Evolutionary conservation across 2,888 invertebrate species (phyloP), one percentile per base, ranked within the genome.

Genomic region (Rapana venosa): DNA sequence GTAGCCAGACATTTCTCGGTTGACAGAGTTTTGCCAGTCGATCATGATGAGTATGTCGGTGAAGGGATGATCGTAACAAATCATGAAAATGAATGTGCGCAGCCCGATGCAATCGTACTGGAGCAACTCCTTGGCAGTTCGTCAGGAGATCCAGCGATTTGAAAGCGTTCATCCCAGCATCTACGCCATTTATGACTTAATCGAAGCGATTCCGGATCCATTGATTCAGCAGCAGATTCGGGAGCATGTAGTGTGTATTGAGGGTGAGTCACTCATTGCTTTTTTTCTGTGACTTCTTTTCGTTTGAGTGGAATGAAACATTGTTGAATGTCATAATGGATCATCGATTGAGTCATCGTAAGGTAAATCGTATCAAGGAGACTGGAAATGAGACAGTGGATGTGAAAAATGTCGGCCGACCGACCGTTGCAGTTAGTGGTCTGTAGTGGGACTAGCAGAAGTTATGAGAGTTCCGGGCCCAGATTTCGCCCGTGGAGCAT

Each of bases 161-260:
- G 99, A 99, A 97, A 98, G 98, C 97, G 99, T 99, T 92, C 99
- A 99, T 97, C 99, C 99, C 90, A 99, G 98, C 95, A 99, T 99
- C 96, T 99, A 99, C 97, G 99, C 99, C 95, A 98, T 99, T 96
- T 99, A 99, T 96, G 99, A 99, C 97, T 97, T 99, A 96, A 98
- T 99, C 96, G 99, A 99, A 97, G 97, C 98, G 94, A 97, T 99
- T 95, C 98, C 96, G 81, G 99, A 99, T 96, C 98, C 98, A 93
- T 97, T 98, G 95, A 97, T 99, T 95, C 98, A 99, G 92, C 98
- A 99, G 97, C 98, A 99, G 97, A 98, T 99, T 95, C 97, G 99
- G 93, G 99, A 99, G 96, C 99, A 99, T 97, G 99, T 99, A 96
- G 99, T 99, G 94, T 98, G 98, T 96, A 99, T 99, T 96, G 99